Evolutionary conservation across 2,113 vertebrate species (phyloP).

Genomic region (Romanogobio albipinnatus): DNA sequence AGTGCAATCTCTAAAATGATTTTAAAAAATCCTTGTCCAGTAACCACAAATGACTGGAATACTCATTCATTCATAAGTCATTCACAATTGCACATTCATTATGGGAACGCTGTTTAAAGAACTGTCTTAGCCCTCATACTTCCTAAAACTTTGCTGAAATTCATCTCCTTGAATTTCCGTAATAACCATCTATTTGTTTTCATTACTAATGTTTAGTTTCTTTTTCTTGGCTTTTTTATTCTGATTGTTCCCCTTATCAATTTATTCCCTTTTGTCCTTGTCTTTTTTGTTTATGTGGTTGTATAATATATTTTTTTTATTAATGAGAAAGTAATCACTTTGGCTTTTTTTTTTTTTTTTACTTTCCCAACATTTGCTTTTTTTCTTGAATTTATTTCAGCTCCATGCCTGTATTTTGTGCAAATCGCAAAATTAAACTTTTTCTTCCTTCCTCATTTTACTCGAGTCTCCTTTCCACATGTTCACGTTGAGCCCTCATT

Average conservation of each 20-base stretch:
- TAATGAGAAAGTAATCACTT: not conserved
- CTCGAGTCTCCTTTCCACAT: not conserved
- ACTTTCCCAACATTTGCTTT: not conserved
- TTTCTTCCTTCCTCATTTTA: too few relatives aligned
- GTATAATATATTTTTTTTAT: not conserved
- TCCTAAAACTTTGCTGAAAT: slow-evolving; percentile 2
- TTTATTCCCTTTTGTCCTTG: not conserved
- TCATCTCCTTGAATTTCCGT: slow-evolving; percentile 14
- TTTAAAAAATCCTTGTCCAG: not conserved
- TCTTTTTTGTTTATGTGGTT: not conserved
- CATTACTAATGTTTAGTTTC: slow-evolving; percentile 27
- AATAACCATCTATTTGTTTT: slow-evolving; percentile 8
- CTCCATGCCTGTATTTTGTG: not conserved
- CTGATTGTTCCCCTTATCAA: not conserved
- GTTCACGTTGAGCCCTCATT: slow-evolving; percentile 1
- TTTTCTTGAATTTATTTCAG: not conserved
- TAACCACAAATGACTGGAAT: slow-evolving; percentile 18
- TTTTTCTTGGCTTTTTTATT: slow-evolving; percentile 7
- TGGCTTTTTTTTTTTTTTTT: not conserved
- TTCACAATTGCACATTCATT: slow-evolving; percentile 31
- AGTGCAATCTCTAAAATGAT: not conserved
- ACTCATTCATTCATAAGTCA: slow-evolving; percentile 20
- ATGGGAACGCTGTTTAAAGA: slow-evolving; percentile 23
- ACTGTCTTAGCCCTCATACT: slow-evolving; percentile 21
- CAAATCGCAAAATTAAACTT: not conserved